phyloP scores from a whole-genome alignment of 2,888 invertebrate genomes.

The Hyalella azteca region DNA sequence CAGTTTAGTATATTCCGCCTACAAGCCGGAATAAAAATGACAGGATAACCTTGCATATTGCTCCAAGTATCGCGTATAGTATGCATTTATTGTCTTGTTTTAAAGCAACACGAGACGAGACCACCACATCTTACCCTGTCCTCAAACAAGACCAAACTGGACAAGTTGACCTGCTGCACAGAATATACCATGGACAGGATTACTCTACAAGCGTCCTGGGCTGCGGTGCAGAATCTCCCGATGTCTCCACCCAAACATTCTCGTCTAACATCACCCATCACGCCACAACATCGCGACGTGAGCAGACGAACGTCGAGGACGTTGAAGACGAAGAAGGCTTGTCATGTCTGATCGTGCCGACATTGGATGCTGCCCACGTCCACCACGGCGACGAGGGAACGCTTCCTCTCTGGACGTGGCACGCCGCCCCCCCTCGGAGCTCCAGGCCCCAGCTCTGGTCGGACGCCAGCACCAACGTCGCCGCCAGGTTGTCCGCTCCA shows the following conservation, averaged over 20 bases:
- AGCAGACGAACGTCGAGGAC: not conserved
- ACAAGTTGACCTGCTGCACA: not conserved
- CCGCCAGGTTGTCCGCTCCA: too few relatives aligned
- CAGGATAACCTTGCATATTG: too few relatives aligned
- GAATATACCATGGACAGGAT: constrained; percentile 2
- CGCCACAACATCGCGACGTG: too few relatives aligned
- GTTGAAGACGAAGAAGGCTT: not conserved
- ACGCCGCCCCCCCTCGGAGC: not conserved
- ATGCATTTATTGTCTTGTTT: constrained; percentile 6
- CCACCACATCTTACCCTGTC: not conserved
- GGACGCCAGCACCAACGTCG: too few relatives aligned
- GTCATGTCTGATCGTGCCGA: constrained; percentile 13
- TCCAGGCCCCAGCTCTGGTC: not conserved
- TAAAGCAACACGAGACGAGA: not conserved
- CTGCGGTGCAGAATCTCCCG: not conserved
- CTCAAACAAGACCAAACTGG: constrained; percentile 12
- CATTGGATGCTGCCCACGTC: not conserved
- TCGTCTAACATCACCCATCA: not conserved
- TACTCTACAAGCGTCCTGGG: not conserved
- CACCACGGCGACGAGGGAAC: not conserved
- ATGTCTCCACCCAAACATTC: not conserved
- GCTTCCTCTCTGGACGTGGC: not conserved
- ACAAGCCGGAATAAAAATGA: too few relatives aligned
- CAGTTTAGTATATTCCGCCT: too few relatives aligned
- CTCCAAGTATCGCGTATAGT: too few relatives aligned